Evolutionary conservation across 2,797 vertebrate genomes (phyloP), one percentile per base, ranked within the genome.

Genomic region (Arnoldichthys spilopterus): DNA sequence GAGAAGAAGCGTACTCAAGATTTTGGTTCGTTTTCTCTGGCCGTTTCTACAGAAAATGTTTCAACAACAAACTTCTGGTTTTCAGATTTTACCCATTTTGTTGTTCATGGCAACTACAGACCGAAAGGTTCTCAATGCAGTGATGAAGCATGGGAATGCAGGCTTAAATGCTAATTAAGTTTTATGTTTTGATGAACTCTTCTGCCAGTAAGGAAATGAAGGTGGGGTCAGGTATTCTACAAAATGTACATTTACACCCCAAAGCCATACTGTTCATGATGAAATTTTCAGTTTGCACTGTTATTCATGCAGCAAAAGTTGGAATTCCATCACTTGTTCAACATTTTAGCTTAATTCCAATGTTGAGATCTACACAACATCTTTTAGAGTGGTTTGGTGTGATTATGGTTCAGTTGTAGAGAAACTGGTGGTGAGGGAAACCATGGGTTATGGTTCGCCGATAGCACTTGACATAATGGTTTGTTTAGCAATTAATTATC

Each of bases 1-100:
- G 64, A 40, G 66, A 74, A 61, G 70, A 58, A 68, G 49, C 43
- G 28, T 30, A 66, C 69, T 73, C 51, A 37, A 70, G 1, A 15
- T 28, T 53, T 54, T 67, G 20, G 47, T 64, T 76, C 15, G 18
- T 62, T 28, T 47, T 9, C 74, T 51, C 67, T 43, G 61, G 30
- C 45, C 4, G 20, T 78, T 77, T 78, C 24, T 71, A 72, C 24
- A 1, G 62, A 51, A 51, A 58, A 24, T 37, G 54, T 70, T 53
- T 49, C 16, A 49, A 68, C 1, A 18, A 67, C 15, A 3, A 5
- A 45, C 40, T 6, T 67, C 43, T 67, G 30, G 13, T 24, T 45
- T 4, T 18, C 7, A 1, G 53, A 6, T 62, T 62, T 16, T 20
- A 18, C 37, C 6, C 26, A n/a, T n/a, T 66, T 37, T 66, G n/a